phyloP scores from a whole-genome alignment of 2,113 vertebrate species.

The Nanorana parkeri region DNA sequence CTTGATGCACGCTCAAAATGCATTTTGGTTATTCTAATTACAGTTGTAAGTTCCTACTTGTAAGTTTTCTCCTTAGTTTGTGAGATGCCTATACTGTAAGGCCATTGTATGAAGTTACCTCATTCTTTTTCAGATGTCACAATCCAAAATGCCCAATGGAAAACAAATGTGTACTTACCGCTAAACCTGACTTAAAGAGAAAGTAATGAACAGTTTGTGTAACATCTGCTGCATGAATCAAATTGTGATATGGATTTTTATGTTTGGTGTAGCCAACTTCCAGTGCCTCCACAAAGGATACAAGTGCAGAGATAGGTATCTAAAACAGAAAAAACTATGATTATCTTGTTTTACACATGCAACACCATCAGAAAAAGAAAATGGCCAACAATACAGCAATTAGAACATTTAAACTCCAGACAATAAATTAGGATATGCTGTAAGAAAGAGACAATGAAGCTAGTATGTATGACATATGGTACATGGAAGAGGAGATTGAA shows the following conservation, averaged over 20 bases:
- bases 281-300: constrained; percentile 95
- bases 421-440: background rate
- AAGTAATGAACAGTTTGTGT: constrained; percentile 97
- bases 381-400: background rate
- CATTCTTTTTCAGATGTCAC: no score
- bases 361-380: background rate
- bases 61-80: no score
- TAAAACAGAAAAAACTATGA: constrained; percentile 66
- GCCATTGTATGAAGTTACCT: no score
- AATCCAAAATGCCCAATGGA: background rate
- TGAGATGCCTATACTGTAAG: no score
- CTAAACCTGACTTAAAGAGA: constrained; percentile 92
- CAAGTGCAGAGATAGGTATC: constrained; percentile 96
- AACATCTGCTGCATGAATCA: constrained; percentile 94
- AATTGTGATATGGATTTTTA: constrained; percentile 98
- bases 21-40: no score
- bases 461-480: constrained; percentile 5
- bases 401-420: constrained; percentile 12
- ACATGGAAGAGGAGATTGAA: constrained; percentile 15
- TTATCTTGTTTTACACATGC: constrained; percentile 14
- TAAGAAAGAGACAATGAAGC: constrained; percentile 16
- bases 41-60: no score
- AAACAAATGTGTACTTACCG: constrained; percentile 76
- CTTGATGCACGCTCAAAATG: no score
- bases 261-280: constrained; percentile 97